Conservation (phyloP, 1,140 invertebrate genomes). For the Hyposmocoma kahamanoa region DNA sequence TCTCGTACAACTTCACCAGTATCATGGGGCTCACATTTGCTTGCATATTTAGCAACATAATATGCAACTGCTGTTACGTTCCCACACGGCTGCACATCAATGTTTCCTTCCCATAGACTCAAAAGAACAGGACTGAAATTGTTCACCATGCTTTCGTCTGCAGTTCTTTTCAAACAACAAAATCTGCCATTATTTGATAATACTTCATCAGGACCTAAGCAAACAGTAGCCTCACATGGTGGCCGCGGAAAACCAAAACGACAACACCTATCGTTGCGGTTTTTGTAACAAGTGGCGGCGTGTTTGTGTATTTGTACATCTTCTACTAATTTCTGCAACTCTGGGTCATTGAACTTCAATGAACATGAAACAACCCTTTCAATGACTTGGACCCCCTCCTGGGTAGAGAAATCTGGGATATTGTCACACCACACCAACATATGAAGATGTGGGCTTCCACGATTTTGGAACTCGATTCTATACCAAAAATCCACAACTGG, state of each 20-base stretch:
- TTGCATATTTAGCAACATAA: conserved; percentile 6
- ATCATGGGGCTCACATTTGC: conserved; percentile 1
- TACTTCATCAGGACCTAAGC: background rate
- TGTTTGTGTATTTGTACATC: background rate
- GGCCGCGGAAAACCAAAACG: conserved; percentile 1
- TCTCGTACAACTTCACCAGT: background rate
- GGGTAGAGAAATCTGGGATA: conserved; percentile 18
- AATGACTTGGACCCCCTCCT: conserved; percentile 15
- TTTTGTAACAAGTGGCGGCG: background rate
- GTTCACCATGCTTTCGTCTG: background rate
- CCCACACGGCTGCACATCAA: conserved; percentile 6
- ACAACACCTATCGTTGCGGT: background rate
- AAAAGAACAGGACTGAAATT: background rate
- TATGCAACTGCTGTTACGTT: conserved; percentile 4
- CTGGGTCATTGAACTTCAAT: background rate
- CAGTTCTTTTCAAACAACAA: background rate
- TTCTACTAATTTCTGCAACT: background rate
- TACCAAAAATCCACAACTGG: conserved; percentile 13
- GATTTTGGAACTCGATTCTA: conserved; percentile 19
- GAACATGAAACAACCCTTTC: conserved; percentile 9
- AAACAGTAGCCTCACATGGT: background rate
- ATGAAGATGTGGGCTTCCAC: conserved; percentile 25
- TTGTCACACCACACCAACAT: conserved; percentile 22
- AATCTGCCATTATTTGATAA: background rate
- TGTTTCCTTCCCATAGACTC: conserved; percentile 1